Conservation (phyloP, 2,797 vertebrate species). For the Anableps anableps region DNA sequence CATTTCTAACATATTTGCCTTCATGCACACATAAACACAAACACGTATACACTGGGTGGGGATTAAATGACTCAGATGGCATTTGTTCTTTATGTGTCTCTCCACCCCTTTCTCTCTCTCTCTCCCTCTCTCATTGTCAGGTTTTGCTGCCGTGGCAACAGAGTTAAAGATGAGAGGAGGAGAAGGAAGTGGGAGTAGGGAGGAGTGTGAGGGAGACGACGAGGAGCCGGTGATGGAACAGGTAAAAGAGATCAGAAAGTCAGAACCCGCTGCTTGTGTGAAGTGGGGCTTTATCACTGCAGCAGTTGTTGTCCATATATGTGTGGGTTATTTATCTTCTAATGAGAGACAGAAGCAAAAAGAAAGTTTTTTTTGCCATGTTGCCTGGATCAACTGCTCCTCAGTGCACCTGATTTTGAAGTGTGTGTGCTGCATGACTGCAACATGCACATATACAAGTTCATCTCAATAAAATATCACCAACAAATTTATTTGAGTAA, state of each 20-base stretch:
- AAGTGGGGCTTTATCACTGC: conserved; percentile 42
- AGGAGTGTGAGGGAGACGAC: conserved; percentile 42
- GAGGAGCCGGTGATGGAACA: conserved; percentile 60
- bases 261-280: conserved; percentile 61
- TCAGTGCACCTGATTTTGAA: conserved; percentile 10
- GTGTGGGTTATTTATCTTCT: conserved; percentile 13
- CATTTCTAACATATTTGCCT: conserved; percentile 38
- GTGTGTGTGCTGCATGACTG: conserved; percentile 27
- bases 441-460: conserved; percentile 40
- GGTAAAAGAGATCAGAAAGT: conserved; percentile 70
- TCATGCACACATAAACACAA: conserved; percentile 34
- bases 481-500: neutral
- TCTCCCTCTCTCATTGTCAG: conserved; percentile 69
- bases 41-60: conserved; percentile 60
- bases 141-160: conserved; percentile 84
- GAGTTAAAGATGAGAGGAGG: conserved; percentile 67
- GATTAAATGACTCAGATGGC: conserved; percentile 81
- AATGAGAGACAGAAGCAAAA: conserved; percentile 45
- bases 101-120: conserved; percentile 14
- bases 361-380: conserved; percentile 35
- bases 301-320: conserved; percentile 34
- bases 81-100: conserved; percentile 69
- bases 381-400: conserved; percentile 43
- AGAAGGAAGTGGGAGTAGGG: conserved; percentile 51
- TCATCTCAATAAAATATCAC: neutral